Evolutionary conservation across 2,797 vertebrate species (phyloP).

Genomic region (Gorsachius magnificus): DNA sequence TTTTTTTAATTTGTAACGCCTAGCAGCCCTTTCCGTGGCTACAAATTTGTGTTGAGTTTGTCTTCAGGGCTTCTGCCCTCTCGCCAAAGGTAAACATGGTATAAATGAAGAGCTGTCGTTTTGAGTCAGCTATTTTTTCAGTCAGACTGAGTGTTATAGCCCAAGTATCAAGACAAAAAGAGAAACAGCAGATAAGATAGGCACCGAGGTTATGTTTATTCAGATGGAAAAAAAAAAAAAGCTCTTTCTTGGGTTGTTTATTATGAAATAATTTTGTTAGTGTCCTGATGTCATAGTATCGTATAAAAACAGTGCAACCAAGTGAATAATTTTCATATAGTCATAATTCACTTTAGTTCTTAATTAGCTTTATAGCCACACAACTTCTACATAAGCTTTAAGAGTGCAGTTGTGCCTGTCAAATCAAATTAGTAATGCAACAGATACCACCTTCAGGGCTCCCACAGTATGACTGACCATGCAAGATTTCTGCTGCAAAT

Average conservation of each 20-base stretch:
- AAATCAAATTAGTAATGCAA: slow-evolving; percentile 67
- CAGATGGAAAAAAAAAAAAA: neutral
- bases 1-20: neutral
- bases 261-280: neutral
- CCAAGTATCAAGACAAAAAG: neutral
- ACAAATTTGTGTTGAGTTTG: neutral
- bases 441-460: slow-evolving; percentile 62
- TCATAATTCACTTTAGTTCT: slow-evolving; percentile 36
- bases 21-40: neutral
- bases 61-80: neutral
- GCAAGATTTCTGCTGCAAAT: slow-evolving; percentile 65
- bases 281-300: neutral
- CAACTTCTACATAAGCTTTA: slow-evolving; percentile 51
- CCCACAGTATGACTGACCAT: slow-evolving; percentile 70
- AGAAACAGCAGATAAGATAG: neutral
- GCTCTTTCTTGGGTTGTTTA: neutral
- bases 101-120: neutral
- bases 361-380: slow-evolving; percentile 35
- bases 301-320: neutral
- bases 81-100: neutral
- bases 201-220: neutral
- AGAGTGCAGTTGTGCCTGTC: slow-evolving; percentile 70
- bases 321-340: neutral
- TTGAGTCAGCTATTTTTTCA: neutral
- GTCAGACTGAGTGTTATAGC: neutral